These are phyloP conservation scores for Ciona savignyi DNA, from an alignment of 23 tunicate species.

Conservation along the genomic window DNA sequence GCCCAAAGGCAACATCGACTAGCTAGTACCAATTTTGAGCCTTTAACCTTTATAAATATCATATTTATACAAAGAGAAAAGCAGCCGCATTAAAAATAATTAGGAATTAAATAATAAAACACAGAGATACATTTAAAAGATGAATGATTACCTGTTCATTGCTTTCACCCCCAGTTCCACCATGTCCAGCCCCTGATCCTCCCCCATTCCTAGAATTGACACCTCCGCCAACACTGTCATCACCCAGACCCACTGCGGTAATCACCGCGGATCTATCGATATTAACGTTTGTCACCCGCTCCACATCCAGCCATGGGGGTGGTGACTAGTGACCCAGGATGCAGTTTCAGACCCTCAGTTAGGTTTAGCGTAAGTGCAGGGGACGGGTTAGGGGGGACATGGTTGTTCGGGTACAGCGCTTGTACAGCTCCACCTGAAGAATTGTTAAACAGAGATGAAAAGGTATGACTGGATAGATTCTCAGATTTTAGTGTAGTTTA, in stretches of 20 bases:
- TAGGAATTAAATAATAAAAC: background rate
- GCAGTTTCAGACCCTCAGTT: conserved; percentile 21
- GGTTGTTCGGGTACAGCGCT: conserved; percentile 6
- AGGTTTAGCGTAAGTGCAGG: conserved; percentile 14
- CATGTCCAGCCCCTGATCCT: conserved; percentile 28
- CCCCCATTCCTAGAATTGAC: conserved; percentile 9
- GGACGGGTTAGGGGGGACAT: conserved; percentile 10
- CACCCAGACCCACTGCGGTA: conserved; percentile 19
- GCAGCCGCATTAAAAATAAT: background rate
- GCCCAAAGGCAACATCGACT: too few relatives aligned
- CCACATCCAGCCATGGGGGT: conserved; percentile 16
- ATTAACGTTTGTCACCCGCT: background rate
- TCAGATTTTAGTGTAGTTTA: too few relatives aligned
- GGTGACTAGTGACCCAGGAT: conserved; percentile 9
- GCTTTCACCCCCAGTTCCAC: conserved; percentile 22
- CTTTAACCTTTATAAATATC: too few relatives aligned
- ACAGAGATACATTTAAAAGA: background rate
- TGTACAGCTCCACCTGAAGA: conserved; percentile 3
- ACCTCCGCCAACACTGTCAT: conserved; percentile 18
- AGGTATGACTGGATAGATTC: too few relatives aligned
- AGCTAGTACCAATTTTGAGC: too few relatives aligned
- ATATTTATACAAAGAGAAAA: background rate
- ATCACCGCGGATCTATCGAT: conserved; percentile 18
- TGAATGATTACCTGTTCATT: background rate
- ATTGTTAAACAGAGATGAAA: too few relatives aligned